A percentile compares a stretch with the other conserved stretches of the same genome.
These are phyloP conservation scores for Vireo griseus DNA, from an alignment of 2,797 vertebrate species.

Conservation along the genomic window DNA sequence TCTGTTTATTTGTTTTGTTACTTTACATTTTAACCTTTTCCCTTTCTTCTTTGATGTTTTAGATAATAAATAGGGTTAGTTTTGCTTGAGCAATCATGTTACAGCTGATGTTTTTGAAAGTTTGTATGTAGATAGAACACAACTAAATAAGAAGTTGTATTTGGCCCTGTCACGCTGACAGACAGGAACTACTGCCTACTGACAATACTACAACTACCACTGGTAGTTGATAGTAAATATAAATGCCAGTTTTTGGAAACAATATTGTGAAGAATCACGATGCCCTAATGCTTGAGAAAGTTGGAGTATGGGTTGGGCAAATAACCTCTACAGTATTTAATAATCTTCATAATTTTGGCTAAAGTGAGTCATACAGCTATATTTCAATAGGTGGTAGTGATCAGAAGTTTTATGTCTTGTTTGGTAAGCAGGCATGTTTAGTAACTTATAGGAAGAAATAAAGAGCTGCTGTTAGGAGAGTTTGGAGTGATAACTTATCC, in stretches of 20 bases:
- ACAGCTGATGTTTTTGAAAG: neutral
- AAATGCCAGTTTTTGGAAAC: neutral
- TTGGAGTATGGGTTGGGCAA: neutral
- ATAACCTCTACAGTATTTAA: neutral
- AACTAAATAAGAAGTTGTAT: neutral
- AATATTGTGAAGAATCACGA: neutral
- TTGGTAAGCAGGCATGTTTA: neutral
- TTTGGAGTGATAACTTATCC: neutral
- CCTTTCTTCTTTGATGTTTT: neutral
- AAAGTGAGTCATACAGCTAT: neutral
- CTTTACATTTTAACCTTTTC: neutral
- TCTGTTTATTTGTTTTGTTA: neutral
- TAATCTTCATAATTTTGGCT: neutral
- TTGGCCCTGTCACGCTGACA: neutral
- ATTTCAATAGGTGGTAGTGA: neutral
- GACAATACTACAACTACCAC: neutral
- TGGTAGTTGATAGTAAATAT: neutral
- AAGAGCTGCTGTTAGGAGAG: neutral
- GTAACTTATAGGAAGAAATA: neutral
- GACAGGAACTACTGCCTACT: neutral
- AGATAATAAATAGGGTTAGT: neutral
- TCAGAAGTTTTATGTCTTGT: neutral
- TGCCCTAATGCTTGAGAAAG: neutral
- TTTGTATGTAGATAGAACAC: neutral
- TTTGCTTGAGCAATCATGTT: neutral